Evolutionary conservation across 2,888 invertebrate species (phyloP), one percentile per base, ranked within the genome.

Genomic region (Entomobrya proxima): DNA sequence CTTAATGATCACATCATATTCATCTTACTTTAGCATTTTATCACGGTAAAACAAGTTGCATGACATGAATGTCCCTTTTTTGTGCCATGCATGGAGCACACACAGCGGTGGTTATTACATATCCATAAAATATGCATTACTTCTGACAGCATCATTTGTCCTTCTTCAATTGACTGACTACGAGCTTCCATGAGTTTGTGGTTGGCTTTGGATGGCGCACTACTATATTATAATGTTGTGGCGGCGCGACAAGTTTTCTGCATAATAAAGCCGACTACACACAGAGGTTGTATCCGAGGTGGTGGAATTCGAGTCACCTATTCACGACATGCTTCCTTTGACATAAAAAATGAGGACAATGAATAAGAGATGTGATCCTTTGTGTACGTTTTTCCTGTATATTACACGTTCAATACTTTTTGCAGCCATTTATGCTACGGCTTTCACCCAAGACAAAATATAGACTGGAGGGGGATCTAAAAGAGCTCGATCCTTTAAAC

Each of bases 1-100:
- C 64, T 74, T 82, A 82, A 82, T 82, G 82, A 82, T 74, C 75
- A 64, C 75, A 75, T 82, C 75, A 75, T 83, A 76, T 77, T 83
- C 72, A 55, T 81, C 72, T 72, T 81, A 72, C 80, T 81, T 81
- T 72, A 47, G 11, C 72, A 30, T 72, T 24, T 79, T 79, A 64
- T 69, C 67, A 50, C 69, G 27, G n/a, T n/a, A 69, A 79, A 67
- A 79, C 67, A 58, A 81, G 24, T 52, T 81, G 80, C 1, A 6
- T 58, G 80, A 81, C 72, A 30, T 37, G 72, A 72, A 81, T 81
- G 40, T 50, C 24, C 55, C 55, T 81, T 67, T 81, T n/a, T 27
- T 40, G n/a, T 18, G n/a, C 3, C n/a, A 21, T 2, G 21, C 55
- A 18, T n/a, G 1, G 15, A 44, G 5, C n/a, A 44, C 11, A n/a